These are phyloP conservation scores for Listrodromus nycthemerus DNA, from an alignment of 2,888 invertebrate species.

Conservation along the genomic window DNA sequence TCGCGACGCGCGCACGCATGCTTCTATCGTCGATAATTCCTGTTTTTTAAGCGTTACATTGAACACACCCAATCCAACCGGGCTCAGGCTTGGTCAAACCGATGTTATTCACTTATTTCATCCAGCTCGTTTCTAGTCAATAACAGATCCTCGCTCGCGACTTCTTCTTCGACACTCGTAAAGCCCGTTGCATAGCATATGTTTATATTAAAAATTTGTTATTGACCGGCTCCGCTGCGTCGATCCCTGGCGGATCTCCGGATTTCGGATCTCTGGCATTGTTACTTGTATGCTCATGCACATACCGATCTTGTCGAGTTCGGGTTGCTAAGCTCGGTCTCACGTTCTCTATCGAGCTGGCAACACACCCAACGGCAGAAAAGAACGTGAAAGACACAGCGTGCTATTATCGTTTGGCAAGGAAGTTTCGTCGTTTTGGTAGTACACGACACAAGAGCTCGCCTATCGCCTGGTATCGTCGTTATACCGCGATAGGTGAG, in stretches of 20 bases:
- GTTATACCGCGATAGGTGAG: slow-evolving; percentile 12
- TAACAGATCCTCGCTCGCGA: slow-evolving; percentile 47
- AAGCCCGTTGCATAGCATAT: slow-evolving; percentile 9
- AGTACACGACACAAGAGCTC: slow-evolving; percentile 6
- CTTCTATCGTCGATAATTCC: neutral
- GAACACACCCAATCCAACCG: neutral
- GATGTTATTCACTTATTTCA: slow-evolving; percentile 35
- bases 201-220: slow-evolving; percentile 48
- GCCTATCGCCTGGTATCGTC: slow-evolving; percentile 20
- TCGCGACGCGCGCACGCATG: neutral
- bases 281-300: neutral
- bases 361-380: neutral
- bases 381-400: neutral
- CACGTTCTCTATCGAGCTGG: slow-evolving; percentile 11
- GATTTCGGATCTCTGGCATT: neutral
- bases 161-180: slow-evolving; percentile 1
- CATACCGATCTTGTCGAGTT: neutral
- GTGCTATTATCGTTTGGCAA: slow-evolving; percentile 56
- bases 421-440: slow-evolving; percentile 41
- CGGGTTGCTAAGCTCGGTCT: slow-evolving; percentile 4
- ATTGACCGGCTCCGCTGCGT: neutral
- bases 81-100: neutral
- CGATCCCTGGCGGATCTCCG: neutral
- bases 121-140: slow-evolving; percentile 53
- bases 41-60: slow-evolving; percentile 15